Percentiles rank a stretch among this genome's conserved stretches.
Conservation (phyloP, 2,113 vertebrate genomes). For the Brevimyrus niger region DNA sequence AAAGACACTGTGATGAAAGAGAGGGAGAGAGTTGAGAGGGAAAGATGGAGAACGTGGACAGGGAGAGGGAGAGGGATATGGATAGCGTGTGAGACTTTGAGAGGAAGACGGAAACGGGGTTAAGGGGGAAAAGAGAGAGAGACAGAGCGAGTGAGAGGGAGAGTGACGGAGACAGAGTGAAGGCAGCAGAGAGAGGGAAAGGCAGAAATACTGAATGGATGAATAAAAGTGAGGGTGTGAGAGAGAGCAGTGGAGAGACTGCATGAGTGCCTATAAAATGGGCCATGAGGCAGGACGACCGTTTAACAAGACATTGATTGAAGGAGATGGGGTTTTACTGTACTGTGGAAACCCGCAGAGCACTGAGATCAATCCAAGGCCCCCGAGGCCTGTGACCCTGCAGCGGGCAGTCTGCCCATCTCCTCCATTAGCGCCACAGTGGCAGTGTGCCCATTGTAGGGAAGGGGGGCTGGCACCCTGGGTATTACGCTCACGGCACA, state of each 20-base stretch:
- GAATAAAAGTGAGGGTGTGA: neutral
- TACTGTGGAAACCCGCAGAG: slow-evolving; percentile 21
- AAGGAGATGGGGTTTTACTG: slow-evolving; percentile 23
- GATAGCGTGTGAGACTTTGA: neutral
- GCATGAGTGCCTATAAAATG: neutral
- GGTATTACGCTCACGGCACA: neutral
- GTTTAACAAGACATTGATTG: slow-evolving; percentile 17
- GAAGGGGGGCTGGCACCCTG: neutral
- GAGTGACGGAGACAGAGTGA: neutral
- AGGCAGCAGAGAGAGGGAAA: neutral
- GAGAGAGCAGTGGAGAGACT: neutral
- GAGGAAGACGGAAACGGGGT: neutral
- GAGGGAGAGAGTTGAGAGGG: neutral
- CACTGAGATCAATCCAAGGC: slow-evolving; percentile 5
- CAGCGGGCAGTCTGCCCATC: slow-evolving; percentile 17
- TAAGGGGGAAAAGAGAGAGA: neutral
- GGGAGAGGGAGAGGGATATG: neutral
- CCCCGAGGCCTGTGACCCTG: neutral
- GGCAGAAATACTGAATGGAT: neutral
- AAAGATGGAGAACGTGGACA: neutral
- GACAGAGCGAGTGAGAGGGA: neutral
- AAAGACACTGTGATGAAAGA: neutral
- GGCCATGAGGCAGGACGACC: slow-evolving; percentile 6
- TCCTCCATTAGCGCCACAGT: neutral
- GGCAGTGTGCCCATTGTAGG: neutral